Conservation (phyloP, 1,140 invertebrate species). For the Zaprionus lachaisei region DNA sequence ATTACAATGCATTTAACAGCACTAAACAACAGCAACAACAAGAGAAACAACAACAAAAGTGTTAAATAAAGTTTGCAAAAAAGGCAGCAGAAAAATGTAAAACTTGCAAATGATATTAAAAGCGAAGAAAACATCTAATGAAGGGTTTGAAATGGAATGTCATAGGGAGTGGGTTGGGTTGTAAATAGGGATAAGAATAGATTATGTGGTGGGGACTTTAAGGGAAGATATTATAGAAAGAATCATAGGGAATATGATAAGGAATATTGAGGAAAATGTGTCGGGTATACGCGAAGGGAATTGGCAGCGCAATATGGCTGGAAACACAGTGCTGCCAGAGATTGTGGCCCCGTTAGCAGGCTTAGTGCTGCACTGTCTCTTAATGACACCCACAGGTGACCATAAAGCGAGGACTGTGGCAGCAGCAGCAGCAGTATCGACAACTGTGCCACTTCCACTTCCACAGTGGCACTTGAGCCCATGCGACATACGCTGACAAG, state of each 20-base stretch:
- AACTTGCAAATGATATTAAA: slow-evolving; percentile 49
- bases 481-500: slow-evolving; percentile 77
- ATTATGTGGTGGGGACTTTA: background rate
- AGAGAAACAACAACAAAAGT: slow-evolving; percentile 35
- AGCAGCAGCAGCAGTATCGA: slow-evolving; percentile 7
- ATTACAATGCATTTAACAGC: slow-evolving; percentile 75
- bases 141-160: slow-evolving; percentile 10
- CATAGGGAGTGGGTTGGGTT: background rate
- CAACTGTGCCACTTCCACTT: slow-evolving; percentile 43
- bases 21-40: slow-evolving; percentile 49
- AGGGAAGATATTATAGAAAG: background rate
- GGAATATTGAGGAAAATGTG: background rate
- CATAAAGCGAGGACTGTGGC: slow-evolving; percentile 31
- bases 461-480: slow-evolving; percentile 58
- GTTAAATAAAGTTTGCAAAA: slow-evolving; percentile 67
- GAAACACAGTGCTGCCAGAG: background rate
- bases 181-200: background rate
- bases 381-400: slow-evolving; percentile 59
- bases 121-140: slow-evolving; percentile 25
- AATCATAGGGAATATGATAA: background rate
- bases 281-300: background rate
- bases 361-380: slow-evolving; percentile 63
- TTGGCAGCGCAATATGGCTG: too few relatives aligned
- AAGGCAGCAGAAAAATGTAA: slow-evolving; percentile 18
- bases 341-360: slow-evolving; percentile 41